Evolutionary conservation across 2,797 vertebrate genomes (phyloP), one percentile per base, ranked within the genome.

Genomic region (Florisuga fusca): DNA sequence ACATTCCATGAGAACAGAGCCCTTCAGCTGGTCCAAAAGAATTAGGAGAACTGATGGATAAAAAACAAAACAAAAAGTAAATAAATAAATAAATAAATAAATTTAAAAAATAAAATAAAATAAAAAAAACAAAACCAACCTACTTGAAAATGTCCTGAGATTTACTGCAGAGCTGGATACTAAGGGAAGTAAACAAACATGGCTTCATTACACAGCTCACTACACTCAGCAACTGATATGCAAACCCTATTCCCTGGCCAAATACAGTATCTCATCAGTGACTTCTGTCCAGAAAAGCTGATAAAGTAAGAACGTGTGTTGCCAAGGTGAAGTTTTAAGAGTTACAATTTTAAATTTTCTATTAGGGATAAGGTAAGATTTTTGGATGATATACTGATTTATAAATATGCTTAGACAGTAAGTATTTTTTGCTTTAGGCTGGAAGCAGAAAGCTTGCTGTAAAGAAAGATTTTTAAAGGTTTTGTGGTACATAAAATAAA

Each of bases 141-240:
- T n/a, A 21, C 26, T 67, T 84, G 58, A 55, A 68, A 93, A 87
- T 53, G 58, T 66, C 69, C 38, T 0, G 51, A 94, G 55, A 67
- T 88, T 94, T 94, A 86, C 75, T 91, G 91, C 92, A 96, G 43
- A n/a, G 58, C 84, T 62, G n/a, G 31, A 59, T 48, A 87, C 81
- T 87, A 92, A 93, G 83, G 58, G 69, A 93, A 95, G 79, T 57
- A 96, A 95, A 93, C 93, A 96, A 95, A 91, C 73, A 58, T 58
- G 94, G 89, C 86, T 97, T 95, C 55, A 94, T 97, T 97, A 96
- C 93, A 96, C 93, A 96, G 95, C 93, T 95, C 82, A 76, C 78
- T 96, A 92, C 94, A 29, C 82, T 87, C 81, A 63, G 61, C 55
- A 84, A 69, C 69, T 54, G 94, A 92, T 63, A 82, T 16, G 61